Conservation (phyloP, 2,113 vertebrate species). For the Nerophis lumbriciformis region DNA sequence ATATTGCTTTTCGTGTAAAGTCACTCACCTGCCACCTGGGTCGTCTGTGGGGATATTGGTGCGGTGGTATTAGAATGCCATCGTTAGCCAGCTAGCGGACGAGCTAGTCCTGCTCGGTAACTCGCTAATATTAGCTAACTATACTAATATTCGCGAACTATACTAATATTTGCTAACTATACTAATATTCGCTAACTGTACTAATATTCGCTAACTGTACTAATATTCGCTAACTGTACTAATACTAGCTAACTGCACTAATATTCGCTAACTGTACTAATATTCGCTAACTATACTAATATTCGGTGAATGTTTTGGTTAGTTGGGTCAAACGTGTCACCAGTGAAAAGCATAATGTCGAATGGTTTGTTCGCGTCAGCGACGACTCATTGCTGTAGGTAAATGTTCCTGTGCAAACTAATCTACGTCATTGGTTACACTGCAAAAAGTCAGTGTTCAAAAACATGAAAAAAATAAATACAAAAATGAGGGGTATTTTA, state of each 20-base stretch:
- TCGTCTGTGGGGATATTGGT: background rate
- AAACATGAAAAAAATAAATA: too few relatives aligned
- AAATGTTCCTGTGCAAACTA: background rate
- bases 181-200: too few relatives aligned
- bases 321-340: background rate
- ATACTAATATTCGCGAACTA: too few relatives aligned
- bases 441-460: too few relatives aligned
- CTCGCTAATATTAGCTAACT: background rate
- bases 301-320: background rate
- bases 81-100: conserved; percentile 17
- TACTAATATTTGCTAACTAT: too few relatives aligned
- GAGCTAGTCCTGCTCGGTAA: background rate
- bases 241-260: too few relatives aligned
- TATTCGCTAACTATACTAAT: too few relatives aligned
- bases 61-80: background rate
- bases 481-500: too few relatives aligned
- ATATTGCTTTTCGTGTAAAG: accelerated
- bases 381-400: background rate
- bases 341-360: background rate
- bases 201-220: too few relatives aligned
- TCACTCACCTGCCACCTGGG: accelerated
- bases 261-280: background rate
- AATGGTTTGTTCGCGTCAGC: background rate
- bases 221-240: too few relatives aligned
- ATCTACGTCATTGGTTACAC: conserved; percentile 5